phyloP scores from a whole-genome alignment of 2,888 invertebrate species.

The Acanthacorydalis orientalis region DNA sequence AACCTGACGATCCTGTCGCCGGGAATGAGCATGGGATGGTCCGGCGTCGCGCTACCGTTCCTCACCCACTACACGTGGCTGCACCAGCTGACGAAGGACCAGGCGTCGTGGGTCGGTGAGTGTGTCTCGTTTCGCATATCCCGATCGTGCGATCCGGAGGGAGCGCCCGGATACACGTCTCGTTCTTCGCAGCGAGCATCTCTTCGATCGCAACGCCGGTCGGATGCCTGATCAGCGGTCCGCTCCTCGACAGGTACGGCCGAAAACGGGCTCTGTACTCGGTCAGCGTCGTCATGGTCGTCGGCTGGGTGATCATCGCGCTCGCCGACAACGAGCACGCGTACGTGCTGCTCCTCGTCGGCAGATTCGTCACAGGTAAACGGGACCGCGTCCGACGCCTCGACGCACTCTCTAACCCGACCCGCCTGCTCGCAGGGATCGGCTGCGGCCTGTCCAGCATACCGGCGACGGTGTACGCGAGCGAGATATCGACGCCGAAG shows the following conservation, averaged over 20 bases:
- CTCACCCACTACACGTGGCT: constrained; percentile 16
- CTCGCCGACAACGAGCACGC: constrained; percentile 18
- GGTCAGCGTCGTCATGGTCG: constrained; percentile 28
- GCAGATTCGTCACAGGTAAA: constrained; percentile 23
- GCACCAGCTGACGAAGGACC: constrained; percentile 9
- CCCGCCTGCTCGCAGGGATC: constrained; percentile 28
- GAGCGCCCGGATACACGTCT: too few relatives aligned
- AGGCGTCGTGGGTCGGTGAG: constrained; percentile 39
- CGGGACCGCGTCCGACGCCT: constrained; percentile 30
- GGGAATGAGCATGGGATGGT: constrained; percentile 38
- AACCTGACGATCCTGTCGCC: constrained; percentile 33
- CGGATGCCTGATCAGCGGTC: constrained; percentile 33
- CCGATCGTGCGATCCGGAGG: too few relatives aligned
- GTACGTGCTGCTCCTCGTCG: constrained; percentile 26
- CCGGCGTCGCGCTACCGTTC: constrained; percentile 32
- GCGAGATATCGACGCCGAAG: constrained; percentile 29
- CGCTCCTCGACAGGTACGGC: constrained; percentile 32
- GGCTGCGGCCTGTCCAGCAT: constrained; percentile 34
- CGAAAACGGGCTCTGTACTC: constrained; percentile 28
- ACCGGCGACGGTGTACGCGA: constrained; percentile 35
- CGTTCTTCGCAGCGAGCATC: constrained; percentile 29
- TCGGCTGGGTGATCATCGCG: constrained; percentile 34
- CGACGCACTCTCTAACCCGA: not conserved
- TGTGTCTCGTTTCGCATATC: not conserved
- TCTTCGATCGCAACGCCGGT: constrained; percentile 35